A percentile compares a stretch with the other conserved stretches of the same genome.
phyloP scores from a whole-genome alignment of 2,113 vertebrate species.

The Salvelinus fontinalis region DNA sequence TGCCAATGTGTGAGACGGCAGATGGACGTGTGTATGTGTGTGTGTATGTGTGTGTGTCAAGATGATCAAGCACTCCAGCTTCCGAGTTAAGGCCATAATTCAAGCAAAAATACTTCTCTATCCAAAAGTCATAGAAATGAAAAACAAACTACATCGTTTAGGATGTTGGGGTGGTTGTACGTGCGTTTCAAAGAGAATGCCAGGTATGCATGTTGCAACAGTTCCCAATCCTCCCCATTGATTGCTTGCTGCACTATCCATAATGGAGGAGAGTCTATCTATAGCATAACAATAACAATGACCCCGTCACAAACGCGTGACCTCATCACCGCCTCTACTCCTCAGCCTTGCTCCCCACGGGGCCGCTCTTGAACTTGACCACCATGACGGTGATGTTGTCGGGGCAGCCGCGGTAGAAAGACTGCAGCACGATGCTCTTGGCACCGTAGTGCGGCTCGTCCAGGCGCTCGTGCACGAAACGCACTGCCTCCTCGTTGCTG shows the following conservation, averaged over 20 bases:
- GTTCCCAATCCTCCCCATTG: background rate
- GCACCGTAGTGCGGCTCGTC: constrained; percentile 96
- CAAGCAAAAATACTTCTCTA: too few relatives aligned
- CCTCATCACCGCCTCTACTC: background rate
- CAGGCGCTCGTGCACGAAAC: constrained; percentile 94
- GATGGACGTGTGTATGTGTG: too few relatives aligned
- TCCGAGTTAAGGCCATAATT: too few relatives aligned
- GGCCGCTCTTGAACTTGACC: constrained; percentile 91
- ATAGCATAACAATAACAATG: background rate
- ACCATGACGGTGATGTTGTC: constrained; percentile 99
- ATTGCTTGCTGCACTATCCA: background rate
- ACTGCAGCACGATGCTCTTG: constrained; percentile 97
- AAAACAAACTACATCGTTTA: too few relatives aligned
- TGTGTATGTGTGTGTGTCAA: too few relatives aligned
- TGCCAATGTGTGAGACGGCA: background rate
- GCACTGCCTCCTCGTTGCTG: constrained; percentile 96
- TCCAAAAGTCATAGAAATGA: too few relatives aligned
- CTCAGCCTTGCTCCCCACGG: constrained; percentile 70
- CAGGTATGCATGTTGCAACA: background rate
- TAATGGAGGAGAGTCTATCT: background rate
- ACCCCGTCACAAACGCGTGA: background rate
- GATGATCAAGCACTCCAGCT: too few relatives aligned
- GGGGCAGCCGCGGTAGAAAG: constrained; percentile 96
- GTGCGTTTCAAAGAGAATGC: too few relatives aligned
- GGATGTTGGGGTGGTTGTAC: too few relatives aligned